Evolutionary conservation across 2,797 vertebrate species (phyloP), one percentile per base, ranked within the genome.

Genomic region (Parauchenoglanis punctatus): DNA sequence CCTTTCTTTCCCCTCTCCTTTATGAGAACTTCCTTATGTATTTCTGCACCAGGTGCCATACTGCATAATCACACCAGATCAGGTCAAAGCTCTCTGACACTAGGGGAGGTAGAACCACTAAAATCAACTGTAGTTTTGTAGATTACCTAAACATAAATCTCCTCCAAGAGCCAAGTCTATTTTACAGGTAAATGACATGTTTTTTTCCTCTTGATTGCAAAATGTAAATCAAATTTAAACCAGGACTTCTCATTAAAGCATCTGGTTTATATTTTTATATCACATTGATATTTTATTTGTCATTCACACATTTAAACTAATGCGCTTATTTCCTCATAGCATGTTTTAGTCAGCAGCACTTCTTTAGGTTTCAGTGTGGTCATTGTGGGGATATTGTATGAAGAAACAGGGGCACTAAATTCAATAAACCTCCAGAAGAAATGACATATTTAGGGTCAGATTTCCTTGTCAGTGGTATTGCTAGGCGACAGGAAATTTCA

Each of bases 1-100:
- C 92, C 92, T 94, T 90, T 94, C 92, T 93, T 92, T 90, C 91
- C 90, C 93, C 92, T 90, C 92, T 94, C 93, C 61, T 83, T 89
- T 84, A 86, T 85, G 56, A 70, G 63, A 89, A 88, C 92, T 94
- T 93, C 68, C 83, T 91, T 67, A 68, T 85, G 44, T 85, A 81
- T 89, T 86, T 40, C 72, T 87, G 82, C 67, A 52, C 78, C 83
- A 90, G 85, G 85, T 91, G 87, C 40, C 23, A 2, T 67, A 61
- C 20, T 56, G 17, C 35, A 63, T 61, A 82, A 28, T 67, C 81
- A 70, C 77, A 87, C 59, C 83, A 85, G 61, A 87, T 87, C 85
- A 76, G 75, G 40, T 63, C 31, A 70, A 83, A 85, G 13, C 7
- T 65, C 40, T 81, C 40, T 23, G 46, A 46, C 23, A n/a, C 78